Conservation (phyloP, 2,888 invertebrate species). For the Drosophila fulvimacula region DNA sequence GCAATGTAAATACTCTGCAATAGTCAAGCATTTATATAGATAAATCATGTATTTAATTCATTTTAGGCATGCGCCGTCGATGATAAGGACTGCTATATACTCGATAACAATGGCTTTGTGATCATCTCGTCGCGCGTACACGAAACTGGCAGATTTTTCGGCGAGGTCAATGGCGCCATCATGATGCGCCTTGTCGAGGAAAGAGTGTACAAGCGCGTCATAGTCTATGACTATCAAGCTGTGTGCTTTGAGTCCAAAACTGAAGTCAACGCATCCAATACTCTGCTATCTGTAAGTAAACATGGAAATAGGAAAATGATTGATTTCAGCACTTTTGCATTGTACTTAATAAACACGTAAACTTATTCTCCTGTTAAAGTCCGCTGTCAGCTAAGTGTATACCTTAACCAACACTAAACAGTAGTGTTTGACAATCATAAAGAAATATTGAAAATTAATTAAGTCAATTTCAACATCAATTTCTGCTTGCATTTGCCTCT, state of each 20-base stretch:
- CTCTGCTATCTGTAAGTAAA: conserved; percentile 87
- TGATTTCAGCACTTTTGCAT: not conserved
- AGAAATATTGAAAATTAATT: not conserved
- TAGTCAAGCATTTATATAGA: not conserved
- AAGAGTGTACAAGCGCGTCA: conserved; percentile 90
- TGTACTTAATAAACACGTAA: not conserved
- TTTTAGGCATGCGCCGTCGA: conserved; percentile 87
- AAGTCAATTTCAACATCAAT: not conserved
- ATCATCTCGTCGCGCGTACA: conserved; percentile 90
- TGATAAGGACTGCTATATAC: conserved; percentile 91
- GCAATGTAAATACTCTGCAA: conserved; percentile 86
- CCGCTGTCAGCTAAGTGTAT: not conserved
- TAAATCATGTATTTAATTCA: conserved; percentile 5
- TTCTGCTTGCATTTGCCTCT: not conserved
- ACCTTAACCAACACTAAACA: not conserved
- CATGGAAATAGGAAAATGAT: not conserved
- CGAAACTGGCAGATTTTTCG: conserved; percentile 94
- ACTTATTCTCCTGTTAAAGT: not conserved
- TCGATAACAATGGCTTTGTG: conserved; percentile 96
- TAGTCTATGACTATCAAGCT: conserved; percentile 94
- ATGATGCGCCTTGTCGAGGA: conserved; percentile 91
- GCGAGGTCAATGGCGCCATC: conserved; percentile 91
- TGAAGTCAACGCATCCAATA: conserved; percentile 87
- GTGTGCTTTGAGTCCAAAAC: conserved; percentile 91
- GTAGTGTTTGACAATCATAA: not conserved